phyloP scores from a whole-genome alignment of 1,140 invertebrate genomes.

The Latrodectus geometricus region DNA sequence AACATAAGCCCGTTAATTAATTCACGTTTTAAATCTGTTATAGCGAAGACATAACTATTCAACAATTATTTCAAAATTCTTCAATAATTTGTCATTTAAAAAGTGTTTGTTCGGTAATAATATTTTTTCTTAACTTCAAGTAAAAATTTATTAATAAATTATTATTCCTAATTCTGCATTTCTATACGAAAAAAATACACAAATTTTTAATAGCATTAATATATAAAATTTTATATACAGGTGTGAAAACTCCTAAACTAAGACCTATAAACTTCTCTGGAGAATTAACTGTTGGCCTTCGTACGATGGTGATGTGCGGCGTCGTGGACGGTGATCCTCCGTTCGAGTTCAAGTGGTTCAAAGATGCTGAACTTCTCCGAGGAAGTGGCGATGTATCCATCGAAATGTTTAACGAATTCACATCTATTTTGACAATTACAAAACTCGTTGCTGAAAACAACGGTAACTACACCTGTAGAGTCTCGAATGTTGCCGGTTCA shows the following conservation, averaged over 20 bases:
- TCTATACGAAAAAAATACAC: too few species aligned
- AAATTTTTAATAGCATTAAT: too few species aligned
- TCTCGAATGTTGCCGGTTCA: slow-evolving; percentile 50
- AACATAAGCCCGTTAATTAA: too few species aligned
- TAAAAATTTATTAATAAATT: too few species aligned
- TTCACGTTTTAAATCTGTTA: too few species aligned
- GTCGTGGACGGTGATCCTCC: slow-evolving; percentile 63
- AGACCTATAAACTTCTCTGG: slow-evolving; percentile 59
- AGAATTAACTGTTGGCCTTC: slow-evolving; percentile 78
- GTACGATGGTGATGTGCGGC: slow-evolving; percentile 72
- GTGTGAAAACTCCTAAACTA: slow-evolving; percentile 43
- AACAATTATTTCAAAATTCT: too few species aligned
- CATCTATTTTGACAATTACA: slow-evolving; percentile 64
- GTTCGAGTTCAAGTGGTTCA: slow-evolving; percentile 62
- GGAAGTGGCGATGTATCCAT: slow-evolving; percentile 30
- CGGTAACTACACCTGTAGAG: slow-evolving; percentile 64
- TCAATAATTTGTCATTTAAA: too few species aligned
- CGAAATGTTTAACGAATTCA: slow-evolving; percentile 65
- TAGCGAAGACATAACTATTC: too few species aligned
- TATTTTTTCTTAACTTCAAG: too few species aligned
- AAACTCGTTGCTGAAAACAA: slow-evolving; percentile 54
- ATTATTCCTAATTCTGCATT: too few species aligned
- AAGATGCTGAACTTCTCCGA: slow-evolving; percentile 40
- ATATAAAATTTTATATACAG: not conserved
- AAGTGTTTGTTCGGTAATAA: too few species aligned